Percentiles rank a stretch among this genome's conserved stretches.
These are phyloP conservation scores for Archips crataeganus DNA, from an alignment of 2,888 invertebrate genomes.

Conservation along the genomic window DNA sequence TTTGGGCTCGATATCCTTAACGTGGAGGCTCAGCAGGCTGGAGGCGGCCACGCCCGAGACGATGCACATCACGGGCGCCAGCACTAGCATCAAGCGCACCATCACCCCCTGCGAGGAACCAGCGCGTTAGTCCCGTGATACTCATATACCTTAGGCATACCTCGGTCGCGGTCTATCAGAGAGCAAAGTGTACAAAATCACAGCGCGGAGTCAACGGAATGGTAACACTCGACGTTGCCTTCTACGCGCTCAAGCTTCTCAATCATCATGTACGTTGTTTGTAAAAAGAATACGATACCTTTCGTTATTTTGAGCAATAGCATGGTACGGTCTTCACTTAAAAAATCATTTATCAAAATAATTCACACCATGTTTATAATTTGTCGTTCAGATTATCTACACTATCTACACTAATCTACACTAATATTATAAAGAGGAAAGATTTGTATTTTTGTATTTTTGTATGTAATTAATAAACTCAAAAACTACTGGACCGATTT, in stretches of 20 bases:
- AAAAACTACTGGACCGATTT: too few species aligned
- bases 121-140: not conserved
- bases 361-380: too few species aligned
- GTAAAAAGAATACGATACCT: not conserved
- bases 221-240: conserved; percentile 65
- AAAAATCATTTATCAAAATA: too few species aligned
- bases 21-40: conserved; percentile 92
- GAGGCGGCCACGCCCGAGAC: conserved; percentile 98
- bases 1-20: conserved; percentile 91
- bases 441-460: too few species aligned
- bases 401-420: too few species aligned
- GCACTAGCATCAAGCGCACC: conserved; percentile 99
- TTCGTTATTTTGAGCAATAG: too few species aligned
- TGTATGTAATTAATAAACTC: too few species aligned
- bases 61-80: conserved; percentile 99
- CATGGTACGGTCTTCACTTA: too few species aligned
- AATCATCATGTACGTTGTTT: conserved; percentile 64
- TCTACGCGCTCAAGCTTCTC: conserved; percentile 74
- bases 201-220: conserved; percentile 74
- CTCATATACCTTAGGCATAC: not conserved
- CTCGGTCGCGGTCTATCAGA: conserved; percentile 69
- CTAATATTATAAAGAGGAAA: too few species aligned
- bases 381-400: too few species aligned
- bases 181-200: conserved; percentile 88
- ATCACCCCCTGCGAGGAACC: conserved; percentile 94